A percentile compares a stretch with the other conserved stretches of the same genome.
Evolutionary conservation across 2,888 invertebrate species (phyloP).

Genomic region (Athalia circularis): DNA sequence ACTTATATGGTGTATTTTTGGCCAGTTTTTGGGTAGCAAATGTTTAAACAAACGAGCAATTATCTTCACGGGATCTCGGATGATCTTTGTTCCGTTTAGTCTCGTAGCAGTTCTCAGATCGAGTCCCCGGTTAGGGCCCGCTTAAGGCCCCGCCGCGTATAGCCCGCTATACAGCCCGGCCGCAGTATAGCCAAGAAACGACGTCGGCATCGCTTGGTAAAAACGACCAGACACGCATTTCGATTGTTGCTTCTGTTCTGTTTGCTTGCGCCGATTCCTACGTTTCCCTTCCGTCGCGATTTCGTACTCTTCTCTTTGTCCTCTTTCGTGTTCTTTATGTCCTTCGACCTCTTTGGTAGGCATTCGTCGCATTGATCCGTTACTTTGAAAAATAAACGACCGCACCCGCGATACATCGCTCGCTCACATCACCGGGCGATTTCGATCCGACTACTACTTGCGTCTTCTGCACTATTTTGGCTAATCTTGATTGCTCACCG

Average conservation of each 20-base stretch:
- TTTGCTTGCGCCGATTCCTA: constrained; percentile 30
- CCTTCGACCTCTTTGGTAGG: constrained; percentile 34
- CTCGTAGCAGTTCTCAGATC: constrained; percentile 14
- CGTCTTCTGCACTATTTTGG: too few species aligned
- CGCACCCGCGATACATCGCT: background rate
- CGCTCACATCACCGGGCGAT: background rate
- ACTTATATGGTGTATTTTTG: too few species aligned
- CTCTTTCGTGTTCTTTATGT: constrained; percentile 40
- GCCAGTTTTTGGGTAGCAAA: constrained; percentile 61
- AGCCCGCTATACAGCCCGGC: background rate
- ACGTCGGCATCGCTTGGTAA: constrained; percentile 53
- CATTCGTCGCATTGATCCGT: constrained; percentile 24
- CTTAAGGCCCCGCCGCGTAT: constrained; percentile 18
- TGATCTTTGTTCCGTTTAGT: constrained; percentile 37
- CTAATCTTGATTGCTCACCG: too few species aligned
- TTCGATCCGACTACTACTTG: background rate
- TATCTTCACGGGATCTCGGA: constrained; percentile 65
- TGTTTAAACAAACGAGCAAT: constrained; percentile 73
- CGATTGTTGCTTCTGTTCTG: constrained; percentile 65
- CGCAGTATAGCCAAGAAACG: background rate
- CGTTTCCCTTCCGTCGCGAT: constrained; percentile 19
- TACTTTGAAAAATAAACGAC: background rate
- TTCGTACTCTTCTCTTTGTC: constrained; percentile 1
- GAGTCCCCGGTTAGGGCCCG: background rate
- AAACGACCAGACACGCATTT: constrained; percentile 69